Base-by-base conservation (phyloP, 2,797 vertebrate species). In the Sebastes oblongus region DNA sequence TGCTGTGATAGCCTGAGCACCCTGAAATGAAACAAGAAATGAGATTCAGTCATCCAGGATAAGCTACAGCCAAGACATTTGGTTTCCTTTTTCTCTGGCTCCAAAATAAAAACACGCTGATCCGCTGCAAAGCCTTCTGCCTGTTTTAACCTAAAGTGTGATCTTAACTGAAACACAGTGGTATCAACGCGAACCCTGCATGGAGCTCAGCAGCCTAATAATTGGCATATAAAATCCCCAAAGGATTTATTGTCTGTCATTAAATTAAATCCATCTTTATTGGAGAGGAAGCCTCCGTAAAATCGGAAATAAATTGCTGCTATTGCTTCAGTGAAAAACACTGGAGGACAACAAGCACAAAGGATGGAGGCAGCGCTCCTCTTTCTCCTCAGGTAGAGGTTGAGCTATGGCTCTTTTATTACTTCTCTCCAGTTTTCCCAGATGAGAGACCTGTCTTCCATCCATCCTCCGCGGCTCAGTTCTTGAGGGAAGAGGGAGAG, bases 381-480 rank as follows among this genome's bases (percentile, higher is more conserved):
- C 80, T 75, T 71, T 91, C 88, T 93, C 88, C 87, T 78, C 83
- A 72, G 88, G 88, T 90, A 59, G 85, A 92, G 85, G 66, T 62
- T 90, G 91, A 93, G 92, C 87, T 89, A 90, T 73, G 83, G 84
- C 76, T 89, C 87, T 90, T 94, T 95, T 92, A 94, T 92, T 92
- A 92, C 89, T 92, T 88, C 92, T 91, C 84, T 85, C 81, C 81
- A 86, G 87, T 91, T 92, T 81, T 86, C 80, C 90, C 78, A 75
- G 89, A 90, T 89, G 91, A 91, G 89, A 92, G 85, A 88, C 78
- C 87, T 66, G 86, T 82, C 86, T 86, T 86, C 89, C 89, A 91
- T 93, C 87, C 84, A 89, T 92, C 83, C 86, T 88, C 70, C 50
- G 77, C 29, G 25, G 76, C 87, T 86, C 77, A 32, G 87, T 86